A percentile compares a stretch with the other conserved stretches of the same genome.
Conservation (phyloP, 2,888 invertebrate genomes). For the Zootermopsis nevadensis region DNA sequence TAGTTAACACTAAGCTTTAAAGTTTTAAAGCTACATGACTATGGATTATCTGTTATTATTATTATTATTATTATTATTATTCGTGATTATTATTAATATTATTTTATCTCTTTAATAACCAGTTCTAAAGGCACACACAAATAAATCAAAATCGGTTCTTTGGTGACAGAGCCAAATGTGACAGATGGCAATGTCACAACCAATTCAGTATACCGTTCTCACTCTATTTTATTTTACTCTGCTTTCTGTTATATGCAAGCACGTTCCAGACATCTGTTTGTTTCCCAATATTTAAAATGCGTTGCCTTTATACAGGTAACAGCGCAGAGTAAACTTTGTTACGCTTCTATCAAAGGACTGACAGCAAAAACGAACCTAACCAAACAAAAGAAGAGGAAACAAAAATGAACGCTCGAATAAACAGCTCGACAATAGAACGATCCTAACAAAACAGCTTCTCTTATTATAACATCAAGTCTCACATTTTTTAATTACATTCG, state of each 20-base stretch:
- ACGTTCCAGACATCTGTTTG: background rate
- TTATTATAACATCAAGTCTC: background rate
- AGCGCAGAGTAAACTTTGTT: background rate
- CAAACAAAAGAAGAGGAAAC: background rate
- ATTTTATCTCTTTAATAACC: background rate
- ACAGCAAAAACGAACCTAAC: background rate
- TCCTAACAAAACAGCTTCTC: background rate
- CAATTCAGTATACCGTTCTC: background rate
- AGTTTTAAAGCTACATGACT: too few species aligned
- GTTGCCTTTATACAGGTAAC: slow-evolving; percentile 3
- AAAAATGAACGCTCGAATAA: background rate
- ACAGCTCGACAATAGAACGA: too few species aligned
- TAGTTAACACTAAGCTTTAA: too few species aligned
- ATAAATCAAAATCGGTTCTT: background rate
- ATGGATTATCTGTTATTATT: background rate
- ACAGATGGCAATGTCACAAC: background rate
- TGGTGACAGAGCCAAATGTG: background rate
- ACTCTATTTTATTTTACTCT: background rate
- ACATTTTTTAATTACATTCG: background rate
- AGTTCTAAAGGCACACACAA: background rate
- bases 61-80: too few species aligned
- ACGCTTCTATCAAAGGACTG: background rate
- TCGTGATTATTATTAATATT: too few species aligned
- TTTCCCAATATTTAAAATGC: background rate
- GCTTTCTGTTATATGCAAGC: background rate